Percentiles rank a stretch among this genome's conserved stretches.
phyloP scores from a whole-genome alignment of 2,888 invertebrate genomes.

The Rotaria socialis region DNA sequence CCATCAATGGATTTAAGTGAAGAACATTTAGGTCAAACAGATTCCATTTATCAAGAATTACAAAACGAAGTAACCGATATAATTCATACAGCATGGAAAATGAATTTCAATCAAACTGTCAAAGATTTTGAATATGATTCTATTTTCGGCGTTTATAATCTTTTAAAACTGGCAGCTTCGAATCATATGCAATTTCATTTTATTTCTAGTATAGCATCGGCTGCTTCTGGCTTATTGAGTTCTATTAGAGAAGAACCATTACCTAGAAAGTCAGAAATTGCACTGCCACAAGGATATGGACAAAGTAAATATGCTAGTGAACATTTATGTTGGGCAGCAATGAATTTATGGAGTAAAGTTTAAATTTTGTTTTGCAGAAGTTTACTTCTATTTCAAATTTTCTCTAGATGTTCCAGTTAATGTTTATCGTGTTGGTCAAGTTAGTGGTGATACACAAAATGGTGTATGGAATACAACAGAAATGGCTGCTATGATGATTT shows the following conservation, averaged over 20 bases:
- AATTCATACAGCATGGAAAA: slow-evolving; percentile 32
- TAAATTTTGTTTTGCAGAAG: neutral
- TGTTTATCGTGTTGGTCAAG: slow-evolving; percentile 34
- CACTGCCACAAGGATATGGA: slow-evolving; percentile 29
- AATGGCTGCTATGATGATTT: slow-evolving; percentile 24
- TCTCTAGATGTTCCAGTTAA: neutral
- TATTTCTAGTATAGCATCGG: slow-evolving; percentile 31
- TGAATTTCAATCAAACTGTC: slow-evolving; percentile 12
- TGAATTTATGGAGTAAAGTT: neutral
- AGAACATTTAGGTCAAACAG: neutral
- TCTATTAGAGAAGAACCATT: neutral
- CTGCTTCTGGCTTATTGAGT: neutral
- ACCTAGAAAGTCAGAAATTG: neutral
- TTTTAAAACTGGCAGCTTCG: neutral
- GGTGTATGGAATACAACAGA: slow-evolving; percentile 28
- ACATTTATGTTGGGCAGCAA: slow-evolving; percentile 34
- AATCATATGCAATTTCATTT: neutral
- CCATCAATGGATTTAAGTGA: slow-evolving; percentile 33
- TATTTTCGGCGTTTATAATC: neutral
- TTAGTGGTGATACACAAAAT: slow-evolving; percentile 23
- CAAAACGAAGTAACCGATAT: neutral
- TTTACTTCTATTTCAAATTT: neutral
- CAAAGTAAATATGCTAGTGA: slow-evolving; percentile 12
- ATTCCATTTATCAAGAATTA: neutral
- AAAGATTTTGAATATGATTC: slow-evolving; percentile 30